Base-by-base conservation (phyloP, 1,140 invertebrate species). In the Nasonia vitripennis region DNA sequence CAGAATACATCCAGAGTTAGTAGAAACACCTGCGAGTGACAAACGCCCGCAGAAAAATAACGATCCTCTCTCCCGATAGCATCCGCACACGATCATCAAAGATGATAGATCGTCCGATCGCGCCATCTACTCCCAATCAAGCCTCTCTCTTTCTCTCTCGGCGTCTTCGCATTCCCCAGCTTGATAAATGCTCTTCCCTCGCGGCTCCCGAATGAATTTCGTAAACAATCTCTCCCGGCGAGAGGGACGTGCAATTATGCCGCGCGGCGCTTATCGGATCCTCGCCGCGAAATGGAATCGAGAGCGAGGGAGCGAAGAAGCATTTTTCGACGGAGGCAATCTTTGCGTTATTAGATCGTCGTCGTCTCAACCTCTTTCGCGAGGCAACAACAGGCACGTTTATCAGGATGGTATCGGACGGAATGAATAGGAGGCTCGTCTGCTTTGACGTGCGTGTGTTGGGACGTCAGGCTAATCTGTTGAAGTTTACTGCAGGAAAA, bases 401-500 rank as follows among this genome's bases (percentile, higher is more conserved):
- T 81, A 84, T 88, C 87, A 88, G 87, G 86, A 88, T 88, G 78
- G 81, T 87, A 86, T 86, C 86, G 62, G 78, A n/a, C 79, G 67
- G 81, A 73, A 85, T 85, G 78, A 84, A 85, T 87, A 85, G 37
- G 23, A 70, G 31, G 73, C 55, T 34, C 83, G 34, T 20, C 83
- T 34, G 41, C 74, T 78, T 83, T 45, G 41, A 45, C 10, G 51
- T 70, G 2, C 34, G 70, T 77, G 14, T 17, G 41, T 37, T 20
- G 70, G 45, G 17, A 45, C 7, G 37, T n/a, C 48, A 68, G 14
- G 27, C 17, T 67, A 75, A 71, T 71, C 14, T 34, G 10, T 34
- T 7, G 23, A 11, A 71, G 62, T 67, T 37, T 37, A 6, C n/a
- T 67, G 62, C 14, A 67, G n/a, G 2, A n/a, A 67, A 67, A n/a